These are phyloP conservation scores for Ictalurus punctatus DNA, from an alignment of 2,113 vertebrate species.

Conservation along the genomic window DNA sequence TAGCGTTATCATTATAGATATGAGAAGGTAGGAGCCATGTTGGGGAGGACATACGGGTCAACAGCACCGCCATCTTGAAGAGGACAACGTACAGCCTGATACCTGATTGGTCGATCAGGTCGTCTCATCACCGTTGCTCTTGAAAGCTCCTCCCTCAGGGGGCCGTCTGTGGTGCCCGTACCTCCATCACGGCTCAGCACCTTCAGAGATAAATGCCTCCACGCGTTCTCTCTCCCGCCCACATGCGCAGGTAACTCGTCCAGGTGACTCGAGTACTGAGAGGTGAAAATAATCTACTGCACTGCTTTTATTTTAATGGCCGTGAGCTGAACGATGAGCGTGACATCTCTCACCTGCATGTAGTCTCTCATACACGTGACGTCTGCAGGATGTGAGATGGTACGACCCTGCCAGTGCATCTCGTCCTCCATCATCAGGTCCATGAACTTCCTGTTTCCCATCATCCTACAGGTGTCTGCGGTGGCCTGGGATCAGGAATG, in stretches of 20 bases:
- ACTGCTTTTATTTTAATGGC: not conserved
- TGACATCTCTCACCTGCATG: slow-evolving; percentile 57
- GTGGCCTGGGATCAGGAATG: slow-evolving; percentile 57
- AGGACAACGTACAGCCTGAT: not conserved
- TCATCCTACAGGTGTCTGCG: slow-evolving; percentile 64
- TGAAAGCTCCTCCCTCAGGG: not conserved
- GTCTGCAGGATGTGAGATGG: slow-evolving; percentile 62
- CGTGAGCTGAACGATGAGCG: not conserved
- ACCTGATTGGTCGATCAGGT: not conserved
- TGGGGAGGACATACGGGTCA: not conserved
- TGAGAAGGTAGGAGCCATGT: not conserved
- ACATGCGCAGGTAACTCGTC: not conserved
- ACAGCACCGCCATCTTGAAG: not conserved
- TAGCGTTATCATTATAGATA: not conserved
- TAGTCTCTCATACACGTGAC: slow-evolving; percentile 69
- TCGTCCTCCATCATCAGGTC: slow-evolving; percentile 63
- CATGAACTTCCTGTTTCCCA: slow-evolving; percentile 61
- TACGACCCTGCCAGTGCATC: slow-evolving; percentile 47
- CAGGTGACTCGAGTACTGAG: slow-evolving; percentile 11
- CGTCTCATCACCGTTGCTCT: not conserved
- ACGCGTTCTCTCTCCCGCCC: not conserved
- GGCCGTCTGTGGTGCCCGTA: not conserved
- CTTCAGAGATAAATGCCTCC: not conserved
- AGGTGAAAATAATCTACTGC: not conserved
- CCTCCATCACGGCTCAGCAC: not conserved